phyloP scores from a whole-genome alignment of 2,797 vertebrate genomes.

The Fringilla coelebs region DNA sequence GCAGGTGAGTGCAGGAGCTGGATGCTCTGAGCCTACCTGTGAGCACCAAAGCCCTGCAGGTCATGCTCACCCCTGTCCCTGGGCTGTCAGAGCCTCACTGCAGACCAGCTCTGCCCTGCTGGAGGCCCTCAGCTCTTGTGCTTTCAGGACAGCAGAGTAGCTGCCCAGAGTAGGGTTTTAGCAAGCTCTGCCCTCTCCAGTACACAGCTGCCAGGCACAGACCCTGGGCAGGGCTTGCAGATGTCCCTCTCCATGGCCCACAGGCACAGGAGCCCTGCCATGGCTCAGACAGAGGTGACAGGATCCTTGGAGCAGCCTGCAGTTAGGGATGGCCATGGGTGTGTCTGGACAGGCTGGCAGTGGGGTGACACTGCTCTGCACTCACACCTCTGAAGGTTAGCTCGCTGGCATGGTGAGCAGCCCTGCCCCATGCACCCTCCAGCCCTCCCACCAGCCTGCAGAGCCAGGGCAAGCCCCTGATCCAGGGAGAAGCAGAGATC shows the following conservation, averaged over 20 bases:
- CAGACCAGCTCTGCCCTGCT: neutral
- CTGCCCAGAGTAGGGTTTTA: neutral
- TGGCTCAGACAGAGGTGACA: fast-evolving
- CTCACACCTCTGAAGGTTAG: fast-evolving
- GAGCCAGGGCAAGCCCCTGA: neutral
- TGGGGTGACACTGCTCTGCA: neutral
- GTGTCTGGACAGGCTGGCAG: fast-evolving
- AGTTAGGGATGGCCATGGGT: neutral
- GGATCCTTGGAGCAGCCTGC: neutral
- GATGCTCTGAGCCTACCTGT: neutral
- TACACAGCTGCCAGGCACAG: fast-evolving
- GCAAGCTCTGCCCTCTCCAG: neutral
- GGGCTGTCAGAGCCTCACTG: neutral
- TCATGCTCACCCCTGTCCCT: too few relatives aligned
- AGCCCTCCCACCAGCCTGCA: neutral
- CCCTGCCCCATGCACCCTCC: fast-evolving
- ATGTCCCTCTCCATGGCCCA: neutral
- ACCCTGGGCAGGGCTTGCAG: neutral
- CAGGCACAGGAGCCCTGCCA: neutral
- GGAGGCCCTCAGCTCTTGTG: neutral
- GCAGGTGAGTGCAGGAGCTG: neutral
- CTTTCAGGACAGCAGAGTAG: neutral
- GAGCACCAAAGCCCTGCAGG: neutral
- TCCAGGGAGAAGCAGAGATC: neutral
- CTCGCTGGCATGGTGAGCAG: fast-evolving